Conservation (phyloP, 2,797 vertebrate species). For the Bufotes viridis region DNA sequence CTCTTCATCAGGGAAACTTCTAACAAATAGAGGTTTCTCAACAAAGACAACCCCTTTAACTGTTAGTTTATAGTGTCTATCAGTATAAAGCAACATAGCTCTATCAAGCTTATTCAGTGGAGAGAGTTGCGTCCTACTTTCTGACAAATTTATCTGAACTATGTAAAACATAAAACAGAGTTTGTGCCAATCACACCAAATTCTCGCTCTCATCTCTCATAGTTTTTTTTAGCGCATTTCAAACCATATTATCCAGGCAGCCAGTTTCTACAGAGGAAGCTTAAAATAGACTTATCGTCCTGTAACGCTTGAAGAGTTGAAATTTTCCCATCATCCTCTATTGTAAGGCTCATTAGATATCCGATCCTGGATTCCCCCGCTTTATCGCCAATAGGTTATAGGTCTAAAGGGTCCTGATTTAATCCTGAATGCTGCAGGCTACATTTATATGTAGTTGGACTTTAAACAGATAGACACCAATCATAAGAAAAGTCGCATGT, state of each 20-base stretch:
- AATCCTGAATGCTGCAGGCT: neutral
- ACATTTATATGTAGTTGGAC: neutral
- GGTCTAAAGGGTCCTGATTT: neutral
- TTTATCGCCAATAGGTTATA: neutral
- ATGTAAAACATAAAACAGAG: neutral
- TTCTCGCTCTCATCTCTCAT: neutral
- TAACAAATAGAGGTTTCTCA: neutral
- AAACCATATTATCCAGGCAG: neutral
- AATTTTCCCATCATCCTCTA: neutral
- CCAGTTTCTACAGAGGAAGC: conserved; percentile 11
- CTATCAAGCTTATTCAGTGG: neutral
- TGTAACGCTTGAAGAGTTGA: neutral
- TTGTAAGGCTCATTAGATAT: neutral
- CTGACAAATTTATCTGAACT: neutral
- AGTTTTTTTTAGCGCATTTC: neutral
- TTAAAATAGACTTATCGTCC: conserved; percentile 33
- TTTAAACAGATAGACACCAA: neutral
- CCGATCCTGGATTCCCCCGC: too few relatives aligned
- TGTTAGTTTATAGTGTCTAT: too few relatives aligned
- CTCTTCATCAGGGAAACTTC: neutral
- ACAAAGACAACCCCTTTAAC: neutral
- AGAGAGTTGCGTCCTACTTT: neutral
- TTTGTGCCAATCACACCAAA: conserved; percentile 22
- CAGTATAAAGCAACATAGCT: neutral
- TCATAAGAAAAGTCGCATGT: neutral